phyloP scores from a whole-genome alignment of 1,140 invertebrate genomes.

The Copidosoma floridanum region DNA sequence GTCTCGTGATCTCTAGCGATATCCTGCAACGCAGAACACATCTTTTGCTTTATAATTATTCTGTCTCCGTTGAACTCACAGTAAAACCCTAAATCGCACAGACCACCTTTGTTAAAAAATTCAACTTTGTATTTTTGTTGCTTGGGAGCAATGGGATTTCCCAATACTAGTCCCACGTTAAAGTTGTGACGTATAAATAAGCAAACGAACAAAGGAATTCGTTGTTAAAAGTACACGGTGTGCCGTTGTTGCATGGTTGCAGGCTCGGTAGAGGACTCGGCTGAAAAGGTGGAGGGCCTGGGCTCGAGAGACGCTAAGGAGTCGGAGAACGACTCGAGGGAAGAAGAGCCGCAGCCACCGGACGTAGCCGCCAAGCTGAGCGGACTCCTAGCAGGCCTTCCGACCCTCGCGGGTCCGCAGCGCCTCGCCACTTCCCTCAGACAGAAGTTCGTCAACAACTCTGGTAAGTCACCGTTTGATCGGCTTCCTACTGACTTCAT shows the following conservation, averaged over 20 bases:
- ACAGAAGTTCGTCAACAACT: conserved; percentile 52
- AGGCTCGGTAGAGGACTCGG: conserved; percentile 51
- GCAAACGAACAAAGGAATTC: too few relatives aligned
- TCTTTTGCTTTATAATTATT: too few relatives aligned
- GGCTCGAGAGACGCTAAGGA: conserved; percentile 49
- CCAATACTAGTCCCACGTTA: too few relatives aligned
- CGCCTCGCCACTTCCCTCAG: conserved; percentile 53
- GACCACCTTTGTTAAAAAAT: too few relatives aligned
- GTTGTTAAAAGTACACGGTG: too few relatives aligned
- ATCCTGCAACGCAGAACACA: too few relatives aligned
- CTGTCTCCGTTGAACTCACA: too few relatives aligned
- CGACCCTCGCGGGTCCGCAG: conserved; percentile 53
- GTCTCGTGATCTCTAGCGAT: too few relatives aligned
- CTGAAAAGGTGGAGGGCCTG: conserved; percentile 57
- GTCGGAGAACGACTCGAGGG: conserved; percentile 53
- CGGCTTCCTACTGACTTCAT: neutral
- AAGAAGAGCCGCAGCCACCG: conserved; percentile 44
- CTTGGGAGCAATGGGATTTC: too few relatives aligned
- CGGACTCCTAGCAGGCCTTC: conserved; percentile 51
- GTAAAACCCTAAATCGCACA: too few relatives aligned
- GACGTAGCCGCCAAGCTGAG: conserved; percentile 51
- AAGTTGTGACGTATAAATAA: too few relatives aligned
- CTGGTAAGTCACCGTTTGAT: conserved; percentile 49
- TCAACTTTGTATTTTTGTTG: too few relatives aligned
- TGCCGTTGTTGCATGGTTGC: conserved; percentile 19